Conservation (phyloP, 2,888 invertebrate genomes). For the Molorchus minor region DNA sequence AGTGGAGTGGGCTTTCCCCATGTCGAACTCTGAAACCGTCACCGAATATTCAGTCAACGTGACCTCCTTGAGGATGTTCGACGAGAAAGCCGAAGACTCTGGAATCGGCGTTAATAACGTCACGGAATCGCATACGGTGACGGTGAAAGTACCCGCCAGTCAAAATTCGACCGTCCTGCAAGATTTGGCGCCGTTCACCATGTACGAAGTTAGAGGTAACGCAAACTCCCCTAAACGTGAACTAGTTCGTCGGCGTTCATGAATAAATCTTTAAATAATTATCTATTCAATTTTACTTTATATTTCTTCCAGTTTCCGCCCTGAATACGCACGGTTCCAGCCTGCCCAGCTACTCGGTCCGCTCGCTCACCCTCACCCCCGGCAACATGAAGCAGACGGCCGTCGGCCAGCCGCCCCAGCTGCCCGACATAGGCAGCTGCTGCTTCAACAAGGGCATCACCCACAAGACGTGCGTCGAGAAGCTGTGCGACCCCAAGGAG, state of each 20-base stretch:
- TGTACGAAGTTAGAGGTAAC: constrained; percentile 75
- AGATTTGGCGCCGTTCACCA: constrained; percentile 78
- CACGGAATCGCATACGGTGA: constrained; percentile 26
- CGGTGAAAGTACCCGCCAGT: constrained; percentile 67
- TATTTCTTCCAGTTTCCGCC: constrained; percentile 68
- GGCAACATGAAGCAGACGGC: constrained; percentile 69
- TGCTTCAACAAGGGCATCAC: constrained; percentile 75
- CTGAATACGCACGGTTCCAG: constrained; percentile 80
- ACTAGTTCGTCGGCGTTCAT: neutral
- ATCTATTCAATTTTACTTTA: no score
- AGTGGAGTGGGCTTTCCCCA: constrained; percentile 76
- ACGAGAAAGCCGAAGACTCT: constrained; percentile 64
- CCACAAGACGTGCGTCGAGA: constrained; percentile 78
- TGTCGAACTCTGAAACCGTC: constrained; percentile 71
- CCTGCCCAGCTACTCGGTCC: constrained; percentile 76
- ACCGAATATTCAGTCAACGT: constrained; percentile 77
- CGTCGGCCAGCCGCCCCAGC: constrained; percentile 70
- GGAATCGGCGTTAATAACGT: constrained; percentile 44
- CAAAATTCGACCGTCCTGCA: constrained; percentile 69
- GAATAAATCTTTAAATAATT: neutral
- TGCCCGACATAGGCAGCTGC: constrained; percentile 78
- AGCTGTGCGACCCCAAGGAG: constrained; percentile 79
- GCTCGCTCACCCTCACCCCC: constrained; percentile 76
- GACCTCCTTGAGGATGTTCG: constrained; percentile 75
- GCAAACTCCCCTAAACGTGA: neutral